These are phyloP conservation scores for Varanus salvator DNA, from an alignment of 2,113 vertebrate species.

Conservation along the genomic window DNA sequence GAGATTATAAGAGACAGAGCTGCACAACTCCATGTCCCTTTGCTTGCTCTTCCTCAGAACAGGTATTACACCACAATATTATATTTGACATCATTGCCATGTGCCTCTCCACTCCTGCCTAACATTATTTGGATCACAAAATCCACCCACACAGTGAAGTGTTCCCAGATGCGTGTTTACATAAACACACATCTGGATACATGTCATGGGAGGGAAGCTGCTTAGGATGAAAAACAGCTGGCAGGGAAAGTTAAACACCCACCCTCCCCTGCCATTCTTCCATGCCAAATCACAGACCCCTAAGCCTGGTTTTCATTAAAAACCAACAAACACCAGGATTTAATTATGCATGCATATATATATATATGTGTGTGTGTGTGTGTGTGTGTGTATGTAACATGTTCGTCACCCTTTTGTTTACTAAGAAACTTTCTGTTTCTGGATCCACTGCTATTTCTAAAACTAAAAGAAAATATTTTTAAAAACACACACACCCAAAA, in stretches of 20 bases:
- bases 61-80: not conserved
- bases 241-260: not conserved
- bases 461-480: conserved; percentile 1
- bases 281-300: not conserved
- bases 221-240: not conserved
- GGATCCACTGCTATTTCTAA: not conserved
- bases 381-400: not conserved
- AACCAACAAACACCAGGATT: not conserved
- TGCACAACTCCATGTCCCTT: not conserved
- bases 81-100: not conserved
- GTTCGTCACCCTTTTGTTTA: not conserved
- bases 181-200: not conserved
- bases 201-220: not conserved
- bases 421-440: not conserved
- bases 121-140: not conserved
- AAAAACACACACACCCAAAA: not conserved
- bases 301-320: not conserved
- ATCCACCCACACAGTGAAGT: not conserved
- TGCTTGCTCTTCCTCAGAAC: not conserved
- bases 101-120: not conserved
- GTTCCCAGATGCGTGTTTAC: not conserved
- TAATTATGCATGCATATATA: not conserved
- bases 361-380: not conserved
- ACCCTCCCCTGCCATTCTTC: not conserved
- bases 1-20: not conserved